These are phyloP conservation scores for Pogoniulus pusillus DNA, from an alignment of 2,797 vertebrate species.

Conservation along the genomic window DNA sequence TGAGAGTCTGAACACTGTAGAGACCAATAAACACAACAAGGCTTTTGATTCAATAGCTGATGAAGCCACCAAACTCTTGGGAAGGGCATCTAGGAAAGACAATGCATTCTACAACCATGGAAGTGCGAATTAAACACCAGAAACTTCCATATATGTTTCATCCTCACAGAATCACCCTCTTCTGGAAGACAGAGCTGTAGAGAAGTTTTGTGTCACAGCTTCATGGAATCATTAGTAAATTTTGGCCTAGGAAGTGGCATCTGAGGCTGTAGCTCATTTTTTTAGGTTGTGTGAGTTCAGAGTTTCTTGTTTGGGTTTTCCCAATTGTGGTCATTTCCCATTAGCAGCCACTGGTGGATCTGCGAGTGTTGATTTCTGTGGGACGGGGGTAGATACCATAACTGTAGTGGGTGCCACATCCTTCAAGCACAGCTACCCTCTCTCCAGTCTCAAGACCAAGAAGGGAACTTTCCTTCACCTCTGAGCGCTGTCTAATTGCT, in stretches of 20 bases:
- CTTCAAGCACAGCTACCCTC: background rate
- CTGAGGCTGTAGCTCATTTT: background rate
- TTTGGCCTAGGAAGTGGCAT: background rate
- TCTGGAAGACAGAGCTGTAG: background rate
- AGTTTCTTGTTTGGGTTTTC: background rate
- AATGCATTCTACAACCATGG: background rate
- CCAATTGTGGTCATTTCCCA: background rate
- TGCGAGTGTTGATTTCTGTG: background rate
- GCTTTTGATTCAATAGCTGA: background rate
- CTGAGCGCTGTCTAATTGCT: background rate
- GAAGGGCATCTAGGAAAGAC: background rate
- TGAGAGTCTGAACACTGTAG: background rate
- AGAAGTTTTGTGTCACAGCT: background rate
- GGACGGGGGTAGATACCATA: background rate
- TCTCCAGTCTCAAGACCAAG: background rate
- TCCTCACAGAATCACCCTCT: background rate
- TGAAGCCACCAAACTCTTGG: background rate
- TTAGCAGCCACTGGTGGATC: background rate
- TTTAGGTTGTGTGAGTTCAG: background rate
- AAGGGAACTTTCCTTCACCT: background rate
- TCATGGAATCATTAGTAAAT: background rate
- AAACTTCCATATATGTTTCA: background rate
- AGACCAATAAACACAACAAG: background rate
- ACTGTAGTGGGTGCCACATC: rapidly evolving
- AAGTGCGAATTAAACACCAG: background rate